phyloP scores from a whole-genome alignment of 2,888 invertebrate species.

The Litoditis marina region DNA sequence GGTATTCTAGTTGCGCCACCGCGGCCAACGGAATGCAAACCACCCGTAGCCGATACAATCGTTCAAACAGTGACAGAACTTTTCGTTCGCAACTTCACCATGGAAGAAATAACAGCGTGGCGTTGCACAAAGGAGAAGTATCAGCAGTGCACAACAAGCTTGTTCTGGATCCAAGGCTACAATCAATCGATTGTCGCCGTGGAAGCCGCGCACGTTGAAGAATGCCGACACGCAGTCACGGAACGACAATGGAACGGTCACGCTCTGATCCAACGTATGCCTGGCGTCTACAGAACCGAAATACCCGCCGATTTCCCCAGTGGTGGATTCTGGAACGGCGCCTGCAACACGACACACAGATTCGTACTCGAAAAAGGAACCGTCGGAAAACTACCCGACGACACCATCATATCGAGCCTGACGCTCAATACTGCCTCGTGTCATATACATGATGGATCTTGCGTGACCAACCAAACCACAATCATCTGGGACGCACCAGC shows the following conservation, averaged over 20 bases:
- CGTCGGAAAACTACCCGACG: too few species aligned
- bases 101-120: neutral
- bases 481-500: slow-evolving; percentile 11
- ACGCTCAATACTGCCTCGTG: neutral
- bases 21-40: neutral
- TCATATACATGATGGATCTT: neutral
- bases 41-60: neutral
- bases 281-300: slow-evolving; percentile 1
- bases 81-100: neutral
- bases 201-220: neutral
- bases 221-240: neutral
- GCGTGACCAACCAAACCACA: neutral
- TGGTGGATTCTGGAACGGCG: neutral
- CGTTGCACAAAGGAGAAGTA: neutral
- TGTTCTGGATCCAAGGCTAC: neutral
- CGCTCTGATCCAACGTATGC: too few species aligned
- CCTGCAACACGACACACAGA: neutral
- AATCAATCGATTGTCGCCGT: neutral
- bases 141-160: neutral
- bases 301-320: neutral
- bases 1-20: slow-evolving; percentile 5
- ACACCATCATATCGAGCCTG: neutral
- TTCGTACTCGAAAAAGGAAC: neutral
- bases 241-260: neutral
- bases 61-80: neutral